Evolutionary conservation across 92 coral and sea anemone species (phyloP).

Genomic region (Epizoanthus stellaris): DNA sequence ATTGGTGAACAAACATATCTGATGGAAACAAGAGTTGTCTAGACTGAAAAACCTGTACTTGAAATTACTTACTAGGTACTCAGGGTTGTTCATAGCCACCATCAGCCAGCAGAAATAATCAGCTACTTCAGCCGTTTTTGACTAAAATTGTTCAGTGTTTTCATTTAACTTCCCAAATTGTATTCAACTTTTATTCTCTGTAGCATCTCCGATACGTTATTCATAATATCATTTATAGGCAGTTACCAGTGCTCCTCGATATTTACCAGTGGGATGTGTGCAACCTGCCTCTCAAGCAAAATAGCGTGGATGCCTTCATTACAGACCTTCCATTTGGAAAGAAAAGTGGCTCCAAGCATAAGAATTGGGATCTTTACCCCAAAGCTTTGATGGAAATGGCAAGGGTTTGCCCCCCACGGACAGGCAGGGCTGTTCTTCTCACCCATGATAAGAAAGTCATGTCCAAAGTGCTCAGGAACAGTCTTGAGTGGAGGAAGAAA

Average conservation of each 20-base stretch:
- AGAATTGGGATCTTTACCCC: conserved; percentile 93
- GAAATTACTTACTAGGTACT: too few relatives aligned
- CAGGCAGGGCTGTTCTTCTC: conserved; percentile 92
- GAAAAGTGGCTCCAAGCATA: conserved; percentile 93
- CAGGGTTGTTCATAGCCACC: too few relatives aligned
- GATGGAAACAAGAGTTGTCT: too few relatives aligned
- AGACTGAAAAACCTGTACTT: too few relatives aligned
- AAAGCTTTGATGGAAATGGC: conserved; percentile 90
- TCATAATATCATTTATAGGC: background rate
- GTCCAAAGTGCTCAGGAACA: conserved; percentile 71
- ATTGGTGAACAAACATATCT: too few relatives aligned
- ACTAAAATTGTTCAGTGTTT: too few relatives aligned
- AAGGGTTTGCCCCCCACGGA: conserved; percentile 76
- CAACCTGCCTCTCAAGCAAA: conserved; percentile 83
- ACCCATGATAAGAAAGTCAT: conserved; percentile 98
- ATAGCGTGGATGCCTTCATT: conserved; percentile 80
- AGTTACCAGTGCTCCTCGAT: conserved; percentile 71
- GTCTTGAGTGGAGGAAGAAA: conserved; percentile 75
- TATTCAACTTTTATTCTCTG: too few relatives aligned
- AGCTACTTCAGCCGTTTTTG: too few relatives aligned
- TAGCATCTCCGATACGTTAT: too few relatives aligned
- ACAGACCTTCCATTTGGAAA: conserved; percentile 99
- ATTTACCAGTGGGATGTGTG: conserved; percentile 90
- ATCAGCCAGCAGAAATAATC: too few relatives aligned
- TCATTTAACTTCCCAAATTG: too few relatives aligned